These are phyloP conservation scores for Apis florea DNA, from an alignment of 1,140 invertebrate genomes.

Conservation along the genomic window DNA sequence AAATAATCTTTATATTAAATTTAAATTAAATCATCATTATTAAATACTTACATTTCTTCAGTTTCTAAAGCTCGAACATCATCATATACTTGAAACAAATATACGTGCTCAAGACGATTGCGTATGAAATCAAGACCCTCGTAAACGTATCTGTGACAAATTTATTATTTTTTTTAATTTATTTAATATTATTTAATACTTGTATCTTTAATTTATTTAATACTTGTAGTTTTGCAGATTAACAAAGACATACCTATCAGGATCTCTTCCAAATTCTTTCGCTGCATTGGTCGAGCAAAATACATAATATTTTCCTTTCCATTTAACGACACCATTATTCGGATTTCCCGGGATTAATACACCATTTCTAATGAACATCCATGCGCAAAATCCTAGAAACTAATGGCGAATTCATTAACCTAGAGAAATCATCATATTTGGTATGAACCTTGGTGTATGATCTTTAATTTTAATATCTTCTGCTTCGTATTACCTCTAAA, in stretches of 20 bases:
- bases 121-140: conserved; percentile 81
- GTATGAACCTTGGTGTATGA: background rate
- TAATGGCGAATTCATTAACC: conserved; percentile 66
- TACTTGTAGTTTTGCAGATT: background rate
- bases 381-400: conserved; percentile 86
- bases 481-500: conserved; percentile 72
- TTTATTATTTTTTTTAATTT: background rate
- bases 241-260: conserved; percentile 79
- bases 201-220: too few species aligned
- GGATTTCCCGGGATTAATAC: conserved; percentile 85
- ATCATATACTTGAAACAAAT: conserved; percentile 82
- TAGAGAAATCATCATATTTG: background rate
- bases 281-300: conserved; percentile 82
- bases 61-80: conserved; percentile 79
- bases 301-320: conserved; percentile 81
- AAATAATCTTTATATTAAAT: background rate
- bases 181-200: background rate
- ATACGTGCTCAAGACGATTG: conserved; percentile 82
- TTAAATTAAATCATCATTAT: background rate
- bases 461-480: background rate
- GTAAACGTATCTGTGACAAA: conserved; percentile 79
- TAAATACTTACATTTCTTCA: conserved; percentile 66
- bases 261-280: conserved; percentile 81
- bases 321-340: conserved; percentile 83
- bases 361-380: conserved; percentile 82